These are phyloP conservation scores for Choloepus hoffmanni DNA, from an alignment of 2,113 vertebrate species.

Conservation along the genomic window DNA sequence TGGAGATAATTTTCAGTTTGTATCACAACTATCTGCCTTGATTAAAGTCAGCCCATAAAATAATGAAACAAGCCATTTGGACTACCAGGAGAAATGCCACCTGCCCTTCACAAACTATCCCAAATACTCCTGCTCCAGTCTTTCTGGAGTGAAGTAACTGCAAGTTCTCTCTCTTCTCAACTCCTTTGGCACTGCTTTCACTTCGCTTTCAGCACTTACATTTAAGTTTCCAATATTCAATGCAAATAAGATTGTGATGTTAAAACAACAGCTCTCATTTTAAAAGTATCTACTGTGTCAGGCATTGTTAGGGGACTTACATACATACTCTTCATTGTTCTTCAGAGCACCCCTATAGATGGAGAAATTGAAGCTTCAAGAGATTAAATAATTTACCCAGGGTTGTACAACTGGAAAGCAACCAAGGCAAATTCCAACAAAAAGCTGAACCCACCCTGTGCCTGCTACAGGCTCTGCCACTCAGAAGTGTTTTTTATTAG, in stretches of 20 bases:
- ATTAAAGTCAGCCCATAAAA: too few species aligned
- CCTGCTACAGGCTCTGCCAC: too few species aligned
- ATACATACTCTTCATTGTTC: rapidly evolving
- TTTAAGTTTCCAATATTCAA: background rate
- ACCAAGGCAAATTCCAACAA: background rate
- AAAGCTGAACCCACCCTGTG: background rate
- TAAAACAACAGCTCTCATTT: background rate
- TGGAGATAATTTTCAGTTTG: background rate
- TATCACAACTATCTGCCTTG: background rate
- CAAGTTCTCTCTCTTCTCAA: background rate
- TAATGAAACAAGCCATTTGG: rapidly evolving
- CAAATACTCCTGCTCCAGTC: background rate
- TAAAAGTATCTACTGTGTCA: rapidly evolving
- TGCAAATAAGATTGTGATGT: background rate
- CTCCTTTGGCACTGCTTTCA: background rate
- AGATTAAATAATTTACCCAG: rapidly evolving
- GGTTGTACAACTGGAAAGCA: background rate
- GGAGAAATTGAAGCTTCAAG: background rate
- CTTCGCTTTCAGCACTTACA: background rate
- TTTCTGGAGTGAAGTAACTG: background rate
- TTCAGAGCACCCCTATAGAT: rapidly evolving
- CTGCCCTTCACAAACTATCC: rapidly evolving
- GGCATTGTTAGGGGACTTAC: rapidly evolving
- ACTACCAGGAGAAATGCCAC: rapidly evolving
- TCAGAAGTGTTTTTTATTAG: background rate